Evolutionary conservation across 2,888 invertebrate genomes (phyloP), one percentile per base, ranked within the genome.

Genomic region (Ophioninae sp.): DNA sequence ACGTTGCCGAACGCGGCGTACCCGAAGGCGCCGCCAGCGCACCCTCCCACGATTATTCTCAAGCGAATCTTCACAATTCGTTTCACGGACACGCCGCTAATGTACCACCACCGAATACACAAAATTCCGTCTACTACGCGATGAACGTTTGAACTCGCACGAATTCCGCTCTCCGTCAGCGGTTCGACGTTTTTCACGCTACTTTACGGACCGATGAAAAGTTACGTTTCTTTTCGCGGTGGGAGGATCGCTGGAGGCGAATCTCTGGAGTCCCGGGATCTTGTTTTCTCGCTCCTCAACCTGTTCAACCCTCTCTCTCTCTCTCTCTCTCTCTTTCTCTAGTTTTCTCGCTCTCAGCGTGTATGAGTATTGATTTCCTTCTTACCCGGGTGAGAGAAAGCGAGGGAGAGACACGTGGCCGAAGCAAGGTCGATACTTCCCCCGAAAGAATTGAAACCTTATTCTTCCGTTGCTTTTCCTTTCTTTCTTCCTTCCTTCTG

Each of bases 91-190:
- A 76, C 92, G 92, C 85, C 91, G 91, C 87, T 87, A 91, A 89
- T 88, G 91, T 89, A 77, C 89, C 88, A 87, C 90, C 85, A 17
- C 88, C 82, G 44, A 81, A 93, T 93, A 92, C 92, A 79, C 91
- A 93, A 88, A 91, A 92, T 89, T 89, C 93, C 85, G 88, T 97
- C 56, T 97, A 96, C 92, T 97, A 97, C 91, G 96, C 97, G 65
- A 97, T 97, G 97, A 97, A 97, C 91, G 97, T 97, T 93, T 97
- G 96, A 97, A 44, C 7, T 44, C 91, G 97, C 97, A 93, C 97
- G 96, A 97, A 44, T 3, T 44, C 44, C 21, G 23, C 56, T 8
- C 41, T 2, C 23, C 17, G n/a, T 59, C 41, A 0, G 39, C 13
- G 20, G 20, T 59, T 7, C 10, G 3, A 59, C 64, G 64, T 13